Evolutionary conservation across 2,113 vertebrate species (phyloP), one percentile per base, ranked within the genome.

Genomic region (Rhagologus leucostigma): DNA sequence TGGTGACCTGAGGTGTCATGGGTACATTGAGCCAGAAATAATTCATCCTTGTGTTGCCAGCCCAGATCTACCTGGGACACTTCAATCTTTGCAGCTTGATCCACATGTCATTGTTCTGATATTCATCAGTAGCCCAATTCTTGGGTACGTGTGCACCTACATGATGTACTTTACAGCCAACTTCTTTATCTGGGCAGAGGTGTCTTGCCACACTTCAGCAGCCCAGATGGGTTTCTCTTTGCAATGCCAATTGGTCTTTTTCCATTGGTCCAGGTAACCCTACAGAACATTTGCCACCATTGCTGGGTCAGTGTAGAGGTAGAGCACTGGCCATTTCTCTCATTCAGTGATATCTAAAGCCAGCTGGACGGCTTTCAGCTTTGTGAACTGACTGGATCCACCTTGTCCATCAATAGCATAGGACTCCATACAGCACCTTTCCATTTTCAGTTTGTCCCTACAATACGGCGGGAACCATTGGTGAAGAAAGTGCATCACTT

Each of bases 401-500:
- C 35, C 30, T 41, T 30, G 50, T 56, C 6, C 24, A 6, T 41
- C 37, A 10, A 3, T 2, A 35, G 12, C 20, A 16, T 21, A 41
- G 35, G 50, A 30, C n/a, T 47, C 30, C n/a, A 30, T 16, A n/a
- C 1, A 49, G 3, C 12, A 47, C 9, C 10, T 65, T 65, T 84
- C 15, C 24, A 30, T 21, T 56, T 49, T 29, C 16, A 19, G 1
- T n/a, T 55, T 56, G 30, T 56, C 19, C 30, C 16, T n/a, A n/a
- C 35, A 41, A 24, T 49, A 56, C 4, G 8, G 33, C 3, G 39
- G 50, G 18, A 74, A 10, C 7, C 7, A 47, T 19, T 23, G 8
- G 29, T 65, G 50, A 75, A 30, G 19, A 49, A 16, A n/a, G 12
- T 0, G 2, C 11, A 39, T 10, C 0, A 0, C 16, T 56, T 64